Base-by-base conservation (phyloP, 2,113 vertebrate species). In the Gobiocypris rarus region DNA sequence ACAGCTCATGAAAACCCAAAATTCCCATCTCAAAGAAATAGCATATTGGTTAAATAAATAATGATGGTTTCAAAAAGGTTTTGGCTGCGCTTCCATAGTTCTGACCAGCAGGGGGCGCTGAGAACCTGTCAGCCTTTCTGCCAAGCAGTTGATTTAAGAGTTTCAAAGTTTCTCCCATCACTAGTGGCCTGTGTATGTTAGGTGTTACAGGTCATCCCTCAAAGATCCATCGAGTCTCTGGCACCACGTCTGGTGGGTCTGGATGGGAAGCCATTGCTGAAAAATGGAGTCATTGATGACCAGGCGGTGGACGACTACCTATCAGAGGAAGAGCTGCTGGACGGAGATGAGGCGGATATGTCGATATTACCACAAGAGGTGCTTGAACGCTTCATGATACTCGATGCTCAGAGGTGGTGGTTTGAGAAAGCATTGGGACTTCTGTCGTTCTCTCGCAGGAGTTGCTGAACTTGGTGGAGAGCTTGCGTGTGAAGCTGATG, bases 361-460 rank as follows among this genome's bases (percentile, higher is more conserved):
- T 95, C 95, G 38, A 87, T 96, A 88, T 86, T 97, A 88, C 95
- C 93, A 59, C 95, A 96, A 84, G 94, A 93, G 90, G 96, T 97
- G 5, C 14, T 22, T 6, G 9, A n/a, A 4, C 15, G 2, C 14
- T 3, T 45, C 10, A 3, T 48, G 11, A 11, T 43, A 1, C 43
- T 13, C 11, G 31, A 31, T 48, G 13, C 45, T 48, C 45, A 31
- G 28, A 31, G 28, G 3, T 0, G 34, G 4, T 34, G 34, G 34
- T 0, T 34, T 34, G 34, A 34, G 34, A 34, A 3, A 34, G 2
- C 34, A 2, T 34, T 34, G 28, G 2, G 1, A 34, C 6, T 38
- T 0, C 34, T 38, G 34, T 34, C 5, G 1, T 9, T 4, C 7
- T 4, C 7, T 43, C 1, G 5, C 28, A 95, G 94, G 93, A 96